These are phyloP conservation scores for Otus sunia DNA, from an alignment of 2,113 vertebrate genomes.

Conservation along the genomic window DNA sequence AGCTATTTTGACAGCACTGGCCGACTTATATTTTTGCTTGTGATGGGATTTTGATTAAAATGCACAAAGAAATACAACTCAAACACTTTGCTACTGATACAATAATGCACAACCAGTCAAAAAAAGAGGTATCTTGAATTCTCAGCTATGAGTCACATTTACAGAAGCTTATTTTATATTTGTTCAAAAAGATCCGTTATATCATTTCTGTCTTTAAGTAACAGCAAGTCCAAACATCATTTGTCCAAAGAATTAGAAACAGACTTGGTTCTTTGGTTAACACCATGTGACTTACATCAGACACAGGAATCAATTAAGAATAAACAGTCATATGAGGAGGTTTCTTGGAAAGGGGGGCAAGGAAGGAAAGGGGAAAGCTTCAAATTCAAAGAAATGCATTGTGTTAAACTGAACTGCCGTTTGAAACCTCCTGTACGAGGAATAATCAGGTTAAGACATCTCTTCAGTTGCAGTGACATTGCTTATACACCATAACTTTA, in stretches of 20 bases:
- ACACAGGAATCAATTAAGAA: slow-evolving; percentile 17
- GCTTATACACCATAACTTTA: slow-evolving; percentile 71
- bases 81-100: slow-evolving; percentile 21
- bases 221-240: slow-evolving; percentile 27
- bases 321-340: slow-evolving; percentile 26
- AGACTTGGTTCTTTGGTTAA: slow-evolving; percentile 57
- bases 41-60: slow-evolving; percentile 24
- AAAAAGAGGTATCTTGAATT: slow-evolving; percentile 49
- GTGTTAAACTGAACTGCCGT: slow-evolving; percentile 52
- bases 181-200: not conserved
- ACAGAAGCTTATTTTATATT: slow-evolving; percentile 22
- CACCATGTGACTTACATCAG: slow-evolving; percentile 20
- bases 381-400: slow-evolving; percentile 50
- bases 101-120: slow-evolving; percentile 14
- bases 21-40: not conserved
- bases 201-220: not conserved
- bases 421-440: slow-evolving; percentile 37
- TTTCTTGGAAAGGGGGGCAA: not conserved
- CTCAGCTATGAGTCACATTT: slow-evolving; percentile 6
- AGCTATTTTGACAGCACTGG: not conserved
- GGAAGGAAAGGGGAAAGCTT: slow-evolving; percentile 7
- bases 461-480: slow-evolving; percentile 72
- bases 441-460: slow-evolving; percentile 75
- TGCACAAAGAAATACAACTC: slow-evolving; percentile 34
- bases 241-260: slow-evolving; percentile 31